Conservation (phyloP, 2,113 vertebrate species). For the Cebus imitator region DNA sequence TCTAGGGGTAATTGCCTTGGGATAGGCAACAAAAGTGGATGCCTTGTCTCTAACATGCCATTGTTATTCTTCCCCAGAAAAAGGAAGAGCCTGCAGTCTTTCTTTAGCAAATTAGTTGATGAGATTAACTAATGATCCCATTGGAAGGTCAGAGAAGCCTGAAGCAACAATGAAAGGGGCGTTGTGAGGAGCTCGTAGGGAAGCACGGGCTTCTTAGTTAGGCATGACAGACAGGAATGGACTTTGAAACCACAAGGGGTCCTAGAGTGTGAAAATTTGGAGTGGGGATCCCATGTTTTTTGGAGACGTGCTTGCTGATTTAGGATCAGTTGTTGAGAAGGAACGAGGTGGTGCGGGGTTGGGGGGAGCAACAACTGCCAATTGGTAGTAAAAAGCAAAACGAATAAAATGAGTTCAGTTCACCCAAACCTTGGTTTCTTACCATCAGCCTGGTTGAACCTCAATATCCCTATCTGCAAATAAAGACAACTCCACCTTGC, state of each 20-base stretch:
- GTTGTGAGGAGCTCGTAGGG: background rate
- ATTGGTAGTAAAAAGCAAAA: background rate
- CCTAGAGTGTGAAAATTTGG: background rate
- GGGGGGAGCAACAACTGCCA: background rate
- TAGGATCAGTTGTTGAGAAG: background rate
- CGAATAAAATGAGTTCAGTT: background rate
- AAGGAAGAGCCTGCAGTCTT: slow-evolving; percentile 13
- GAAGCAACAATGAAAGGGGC: background rate
- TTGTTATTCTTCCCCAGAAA: background rate
- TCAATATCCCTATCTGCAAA: background rate
- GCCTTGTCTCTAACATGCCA: background rate
- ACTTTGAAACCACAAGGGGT: background rate
- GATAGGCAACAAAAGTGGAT: background rate
- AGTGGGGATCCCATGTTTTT: background rate
- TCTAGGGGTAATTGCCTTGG: background rate
- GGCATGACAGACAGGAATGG: background rate
- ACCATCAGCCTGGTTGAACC: background rate
- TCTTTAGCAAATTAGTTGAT: slow-evolving; percentile 51
- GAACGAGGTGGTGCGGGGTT: background rate
- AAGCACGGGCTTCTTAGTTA: background rate
- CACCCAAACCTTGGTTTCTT: background rate
- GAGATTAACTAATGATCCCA: slow-evolving; percentile 59
- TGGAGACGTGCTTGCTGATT: background rate
- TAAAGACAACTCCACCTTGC: background rate
- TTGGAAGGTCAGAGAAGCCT: slow-evolving; percentile 3